Evolutionary conservation across 1,140 invertebrate genomes (phyloP), one percentile per base, ranked within the genome.

Genomic region (Papilio dardanus): DNA sequence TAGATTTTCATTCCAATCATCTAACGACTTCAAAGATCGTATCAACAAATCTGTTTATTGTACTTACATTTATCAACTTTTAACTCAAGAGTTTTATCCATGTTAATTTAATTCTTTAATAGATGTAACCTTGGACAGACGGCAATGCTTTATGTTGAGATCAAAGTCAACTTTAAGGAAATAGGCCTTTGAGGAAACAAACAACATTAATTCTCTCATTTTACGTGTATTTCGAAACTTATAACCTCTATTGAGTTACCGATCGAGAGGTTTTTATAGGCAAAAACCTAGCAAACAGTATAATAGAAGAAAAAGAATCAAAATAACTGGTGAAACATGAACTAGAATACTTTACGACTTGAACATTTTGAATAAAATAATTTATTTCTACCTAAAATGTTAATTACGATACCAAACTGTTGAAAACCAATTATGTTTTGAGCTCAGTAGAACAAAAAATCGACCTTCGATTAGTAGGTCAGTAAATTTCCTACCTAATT

Each of bases 391-490:
- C 16, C 40, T 3, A 42, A 5, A 42, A 21, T 54, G 8, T 21
- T 54, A 19, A 8, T 54, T 24, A 1, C 2, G 21, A 24, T 54
- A 21, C 46, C 19, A 19, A 54, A 54, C 6, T 24, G 3, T 50
- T 50, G 19, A 6, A 50, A 42, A 5, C 10, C 5, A 1, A 50
- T 21, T 58, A 28, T 16, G 3, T 14, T 62, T 62, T 62, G 24
- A 28, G 1, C 24, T 28, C 12, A 28, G 8, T 62, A 62, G 8
- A 30, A 62, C 24, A 28, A 28, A n/a, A n/a, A 62, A 28, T 62
- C 54, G 54, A 62, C 54, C 54, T 62, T 62, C 54, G 54, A 62
- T 28, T 28, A n/a, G n/a, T n/a, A n/a, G 54, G 8, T 62, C 30
- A 62, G 24, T 62, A 30, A 62, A 62, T 62, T 62, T 62, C 10